A percentile compares a stretch with the other conserved stretches of the same genome.
phyloP scores from a whole-genome alignment of 2,888 invertebrate genomes.

The Coleophora flavipennella region DNA sequence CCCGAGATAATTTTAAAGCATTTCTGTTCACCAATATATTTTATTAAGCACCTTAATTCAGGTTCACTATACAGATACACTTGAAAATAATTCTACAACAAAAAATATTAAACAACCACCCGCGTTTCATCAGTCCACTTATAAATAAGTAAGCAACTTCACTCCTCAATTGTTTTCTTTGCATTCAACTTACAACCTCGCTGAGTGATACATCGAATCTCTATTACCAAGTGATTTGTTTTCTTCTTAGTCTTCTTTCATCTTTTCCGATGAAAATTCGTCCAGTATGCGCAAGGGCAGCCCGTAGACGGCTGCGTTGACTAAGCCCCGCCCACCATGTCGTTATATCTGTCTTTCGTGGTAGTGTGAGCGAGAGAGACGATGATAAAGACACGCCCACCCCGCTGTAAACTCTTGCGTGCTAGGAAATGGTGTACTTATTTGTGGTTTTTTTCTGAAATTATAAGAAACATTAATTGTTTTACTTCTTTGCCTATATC shows the following conservation, averaged over 20 bases:
- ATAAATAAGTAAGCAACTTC: not conserved
- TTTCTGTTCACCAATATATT: too few species aligned
- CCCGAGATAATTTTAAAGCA: too few species aligned
- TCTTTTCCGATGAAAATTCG: slow-evolving; percentile 18
- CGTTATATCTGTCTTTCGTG: slow-evolving; percentile 22
- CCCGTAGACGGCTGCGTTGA: slow-evolving; percentile 18
- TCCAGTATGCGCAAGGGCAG: slow-evolving; percentile 31
- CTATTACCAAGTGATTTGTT: slow-evolving; percentile 34
- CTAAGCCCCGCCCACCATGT: slow-evolving; percentile 37
- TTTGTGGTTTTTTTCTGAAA: too few species aligned
- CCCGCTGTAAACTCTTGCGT: not conserved
- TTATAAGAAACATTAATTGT: too few species aligned
- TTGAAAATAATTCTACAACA: not conserved
- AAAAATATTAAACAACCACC: too few species aligned
- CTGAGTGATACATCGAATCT: slow-evolving; percentile 19
- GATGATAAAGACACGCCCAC: not conserved
- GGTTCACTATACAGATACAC: not conserved
- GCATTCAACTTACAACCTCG: not conserved
- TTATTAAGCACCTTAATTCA: not conserved
- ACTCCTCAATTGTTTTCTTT: slow-evolving; percentile 3
- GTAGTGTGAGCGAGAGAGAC: slow-evolving; percentile 9
- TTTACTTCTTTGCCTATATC: too few species aligned
- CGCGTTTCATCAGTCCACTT: not conserved
- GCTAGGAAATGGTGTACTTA: not conserved
- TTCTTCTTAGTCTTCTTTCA: slow-evolving; percentile 30